phyloP scores from a whole-genome alignment of 2,797 vertebrate species.

The Cetoscarus ocellatus region DNA sequence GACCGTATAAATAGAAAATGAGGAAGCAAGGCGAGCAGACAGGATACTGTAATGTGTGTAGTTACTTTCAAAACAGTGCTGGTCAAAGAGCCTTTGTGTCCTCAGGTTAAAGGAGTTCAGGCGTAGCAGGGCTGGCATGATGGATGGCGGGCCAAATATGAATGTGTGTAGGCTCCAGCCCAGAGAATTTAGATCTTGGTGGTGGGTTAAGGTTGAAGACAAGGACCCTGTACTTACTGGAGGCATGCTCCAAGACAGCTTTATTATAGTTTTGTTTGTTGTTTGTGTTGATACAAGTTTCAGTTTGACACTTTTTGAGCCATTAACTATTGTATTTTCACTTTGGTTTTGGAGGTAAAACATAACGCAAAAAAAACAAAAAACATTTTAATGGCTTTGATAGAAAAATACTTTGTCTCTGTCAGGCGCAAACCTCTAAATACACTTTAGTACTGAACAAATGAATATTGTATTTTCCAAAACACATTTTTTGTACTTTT shows the following conservation, averaged over 20 bases:
- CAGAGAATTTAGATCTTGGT: conserved; percentile 42
- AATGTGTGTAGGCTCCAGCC: conserved; percentile 45
- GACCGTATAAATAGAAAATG: conserved; percentile 40
- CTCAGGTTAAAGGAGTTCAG: conserved; percentile 55
- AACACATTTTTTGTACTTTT: too few species aligned
- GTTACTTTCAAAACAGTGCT: conserved; percentile 77
- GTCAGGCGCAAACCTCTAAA: too few species aligned
- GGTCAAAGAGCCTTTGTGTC: conserved; percentile 79
- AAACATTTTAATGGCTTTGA: too few species aligned
- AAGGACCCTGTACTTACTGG: background rate
- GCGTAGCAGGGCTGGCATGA: conserved; percentile 50
- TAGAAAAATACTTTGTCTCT: too few species aligned
- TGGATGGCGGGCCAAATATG: conserved; percentile 51
- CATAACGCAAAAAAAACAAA: too few species aligned
- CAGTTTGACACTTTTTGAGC: too few species aligned
- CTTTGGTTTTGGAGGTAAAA: too few species aligned
- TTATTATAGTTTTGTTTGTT: too few species aligned
- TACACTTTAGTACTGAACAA: too few species aligned
- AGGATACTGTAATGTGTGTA: conserved; percentile 65
- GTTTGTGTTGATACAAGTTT: too few species aligned
- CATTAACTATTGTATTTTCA: too few species aligned
- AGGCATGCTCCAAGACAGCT: background rate
- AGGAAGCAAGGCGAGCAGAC: conserved; percentile 46
- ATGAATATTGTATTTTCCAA: too few species aligned
- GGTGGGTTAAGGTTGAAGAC: conserved; percentile 38